phyloP scores from a whole-genome alignment of 92 coral and sea anemone genomes.

The Pocillopora grandis region DNA sequence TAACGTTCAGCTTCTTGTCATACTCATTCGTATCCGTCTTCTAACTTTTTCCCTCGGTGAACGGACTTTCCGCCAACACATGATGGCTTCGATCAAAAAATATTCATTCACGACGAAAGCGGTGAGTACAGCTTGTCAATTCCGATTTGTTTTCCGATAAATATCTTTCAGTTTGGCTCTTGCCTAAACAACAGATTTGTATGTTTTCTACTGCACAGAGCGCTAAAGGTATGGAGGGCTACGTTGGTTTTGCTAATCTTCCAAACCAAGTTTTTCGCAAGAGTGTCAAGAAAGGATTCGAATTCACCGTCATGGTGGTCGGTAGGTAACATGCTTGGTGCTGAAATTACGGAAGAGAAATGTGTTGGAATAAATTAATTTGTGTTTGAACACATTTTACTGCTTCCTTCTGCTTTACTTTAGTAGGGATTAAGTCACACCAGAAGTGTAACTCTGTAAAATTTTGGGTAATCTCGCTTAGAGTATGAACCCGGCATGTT shows the following conservation, averaged over 20 bases:
- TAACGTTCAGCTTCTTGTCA: slow-evolving; percentile 36
- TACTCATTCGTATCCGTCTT: slow-evolving; percentile 22
- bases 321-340: slow-evolving; percentile 61
- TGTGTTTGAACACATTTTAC: slow-evolving; percentile 10
- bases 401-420: background rate
- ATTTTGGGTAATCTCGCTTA: background rate
- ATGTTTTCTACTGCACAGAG: slow-evolving; percentile 55
- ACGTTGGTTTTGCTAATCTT: slow-evolving; percentile 97
- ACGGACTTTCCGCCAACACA: slow-evolving; percentile 1
- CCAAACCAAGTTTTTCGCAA: slow-evolving; percentile 99
- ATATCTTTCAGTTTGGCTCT: background rate
- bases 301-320: slow-evolving; percentile 97
- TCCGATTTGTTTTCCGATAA: background rate
- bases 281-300: slow-evolving; percentile 99
- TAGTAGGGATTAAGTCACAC: background rate
- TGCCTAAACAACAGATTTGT: background rate
- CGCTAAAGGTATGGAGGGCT: slow-evolving; percentile 98
- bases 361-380: background rate
- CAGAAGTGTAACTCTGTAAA: background rate
- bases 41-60: slow-evolving; percentile 32
- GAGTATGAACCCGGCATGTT: background rate
- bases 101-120: slow-evolving; percentile 31
- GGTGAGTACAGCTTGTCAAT: slow-evolving; percentile 28
- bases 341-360: slow-evolving; percentile 16
- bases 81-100: slow-evolving; percentile 50